Conservation (phyloP, 2,888 invertebrate species). For the Watsonalla binaria region DNA sequence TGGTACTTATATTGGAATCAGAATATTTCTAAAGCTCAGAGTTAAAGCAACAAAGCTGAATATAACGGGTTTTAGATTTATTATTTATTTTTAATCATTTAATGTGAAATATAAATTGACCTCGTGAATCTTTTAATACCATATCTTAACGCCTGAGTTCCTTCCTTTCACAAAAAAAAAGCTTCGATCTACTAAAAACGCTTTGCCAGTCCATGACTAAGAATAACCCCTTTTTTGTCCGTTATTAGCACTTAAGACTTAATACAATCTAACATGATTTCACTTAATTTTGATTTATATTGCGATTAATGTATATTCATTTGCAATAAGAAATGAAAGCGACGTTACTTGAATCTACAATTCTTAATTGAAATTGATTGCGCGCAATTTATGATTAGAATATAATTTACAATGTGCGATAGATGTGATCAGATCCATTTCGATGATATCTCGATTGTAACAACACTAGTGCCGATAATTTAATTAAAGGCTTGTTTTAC, state of each 20-base stretch:
- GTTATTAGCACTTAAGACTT: neutral
- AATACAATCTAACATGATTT: neutral
- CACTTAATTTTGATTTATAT: neutral
- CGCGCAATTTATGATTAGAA: neutral
- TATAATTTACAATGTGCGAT: slow-evolving; percentile 1
- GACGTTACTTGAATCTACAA: neutral
- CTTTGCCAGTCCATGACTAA: too few species aligned
- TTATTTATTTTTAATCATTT: too few species aligned
- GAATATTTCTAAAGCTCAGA: too few species aligned
- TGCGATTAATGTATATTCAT: neutral
- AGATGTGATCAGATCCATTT: neutral
- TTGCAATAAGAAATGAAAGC: neutral
- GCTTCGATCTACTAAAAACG: too few species aligned
- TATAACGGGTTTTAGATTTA: too few species aligned
- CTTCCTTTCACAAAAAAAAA: too few species aligned
- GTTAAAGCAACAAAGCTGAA: too few species aligned
- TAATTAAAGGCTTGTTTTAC: neutral
- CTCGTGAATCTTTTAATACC: too few species aligned
- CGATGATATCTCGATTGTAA: neutral
- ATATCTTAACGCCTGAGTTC: too few species aligned
- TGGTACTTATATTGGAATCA: too few species aligned
- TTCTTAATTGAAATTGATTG: neutral
- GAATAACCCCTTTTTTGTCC: neutral
- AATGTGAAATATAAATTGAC: too few species aligned
- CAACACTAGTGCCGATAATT: neutral